phyloP scores from a whole-genome alignment of 1,140 invertebrate species.

The Apis dorsata region DNA sequence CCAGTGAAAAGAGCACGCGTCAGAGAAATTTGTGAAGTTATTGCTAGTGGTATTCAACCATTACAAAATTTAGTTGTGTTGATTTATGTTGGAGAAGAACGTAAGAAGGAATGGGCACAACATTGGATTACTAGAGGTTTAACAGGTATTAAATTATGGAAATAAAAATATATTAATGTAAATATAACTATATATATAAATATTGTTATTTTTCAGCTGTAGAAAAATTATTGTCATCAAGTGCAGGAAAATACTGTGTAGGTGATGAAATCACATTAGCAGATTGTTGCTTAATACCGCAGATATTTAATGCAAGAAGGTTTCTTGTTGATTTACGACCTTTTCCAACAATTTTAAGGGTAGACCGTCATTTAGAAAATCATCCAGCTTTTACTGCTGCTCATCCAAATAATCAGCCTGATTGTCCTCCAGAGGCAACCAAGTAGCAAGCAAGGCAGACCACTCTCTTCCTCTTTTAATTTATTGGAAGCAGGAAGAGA shows the following conservation, averaged over 20 bases:
- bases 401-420: slow-evolving; percentile 93
- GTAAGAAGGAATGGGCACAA: slow-evolving; percentile 94
- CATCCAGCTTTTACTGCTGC: slow-evolving; percentile 93
- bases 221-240: slow-evolving; percentile 91
- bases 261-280: slow-evolving; percentile 96
- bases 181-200: neutral
- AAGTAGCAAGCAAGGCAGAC: slow-evolving; percentile 84
- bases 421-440: slow-evolving; percentile 92
- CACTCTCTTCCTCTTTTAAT: slow-evolving; percentile 79
- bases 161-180: too few relatives aligned
- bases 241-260: slow-evolving; percentile 95
- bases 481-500: slow-evolving; percentile 56
- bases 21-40: slow-evolving; percentile 89
- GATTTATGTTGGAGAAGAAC: slow-evolving; percentile 91
- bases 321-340: slow-evolving; percentile 94
- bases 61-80: slow-evolving; percentile 95
- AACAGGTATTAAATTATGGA: slow-evolving; percentile 78
- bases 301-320: slow-evolving; percentile 94
- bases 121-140: slow-evolving; percentile 96
- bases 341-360: slow-evolving; percentile 93
- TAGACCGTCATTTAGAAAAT: slow-evolving; percentile 91
- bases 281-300: slow-evolving; percentile 96
- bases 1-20: slow-evolving; percentile 92
- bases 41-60: slow-evolving; percentile 96
- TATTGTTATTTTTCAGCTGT: slow-evolving; percentile 83